phyloP scores from a whole-genome alignment of 2,888 invertebrate genomes.

The Drepana falcataria region DNA sequence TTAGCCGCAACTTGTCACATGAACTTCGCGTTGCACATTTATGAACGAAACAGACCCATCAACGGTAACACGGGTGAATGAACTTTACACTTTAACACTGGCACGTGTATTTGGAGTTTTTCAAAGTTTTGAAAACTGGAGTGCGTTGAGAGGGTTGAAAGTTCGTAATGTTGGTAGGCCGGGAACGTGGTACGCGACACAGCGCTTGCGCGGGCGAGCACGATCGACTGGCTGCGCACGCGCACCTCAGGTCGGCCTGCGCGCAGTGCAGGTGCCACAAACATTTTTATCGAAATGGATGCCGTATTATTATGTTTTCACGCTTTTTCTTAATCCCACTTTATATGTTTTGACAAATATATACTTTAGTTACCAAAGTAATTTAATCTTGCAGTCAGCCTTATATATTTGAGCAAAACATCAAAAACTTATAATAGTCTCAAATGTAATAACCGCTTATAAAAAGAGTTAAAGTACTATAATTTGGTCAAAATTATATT shows the following conservation, averaged over 20 bases:
- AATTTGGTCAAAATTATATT: no score
- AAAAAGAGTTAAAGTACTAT: no score
- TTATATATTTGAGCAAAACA: no score
- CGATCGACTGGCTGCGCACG: conserved; percentile 69
- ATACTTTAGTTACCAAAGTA: no score
- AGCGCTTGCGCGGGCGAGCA: conserved; percentile 40
- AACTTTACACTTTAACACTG: conserved; percentile 39
- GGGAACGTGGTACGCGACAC: background rate
- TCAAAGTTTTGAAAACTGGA: conserved; percentile 19
- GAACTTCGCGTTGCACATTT: conserved; percentile 39
- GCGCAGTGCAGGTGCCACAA: conserved; percentile 40
- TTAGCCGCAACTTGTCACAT: conserved; percentile 60
- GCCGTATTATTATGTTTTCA: background rate
- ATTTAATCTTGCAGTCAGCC: no score
- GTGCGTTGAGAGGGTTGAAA: conserved; percentile 30
- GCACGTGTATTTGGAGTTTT: conserved; percentile 21
- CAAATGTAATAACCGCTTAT: no score
- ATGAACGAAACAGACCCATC: conserved; percentile 13
- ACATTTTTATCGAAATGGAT: conserved; percentile 35
- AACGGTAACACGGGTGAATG: conserved; percentile 18
- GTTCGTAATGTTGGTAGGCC: conserved; percentile 34
- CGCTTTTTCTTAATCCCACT: no score
- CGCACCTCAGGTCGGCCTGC: conserved; percentile 54
- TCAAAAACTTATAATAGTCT: no score
- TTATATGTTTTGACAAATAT: no score